phyloP scores from a whole-genome alignment of 2,797 vertebrate genomes.

The Cyclopterus lumpus region DNA sequence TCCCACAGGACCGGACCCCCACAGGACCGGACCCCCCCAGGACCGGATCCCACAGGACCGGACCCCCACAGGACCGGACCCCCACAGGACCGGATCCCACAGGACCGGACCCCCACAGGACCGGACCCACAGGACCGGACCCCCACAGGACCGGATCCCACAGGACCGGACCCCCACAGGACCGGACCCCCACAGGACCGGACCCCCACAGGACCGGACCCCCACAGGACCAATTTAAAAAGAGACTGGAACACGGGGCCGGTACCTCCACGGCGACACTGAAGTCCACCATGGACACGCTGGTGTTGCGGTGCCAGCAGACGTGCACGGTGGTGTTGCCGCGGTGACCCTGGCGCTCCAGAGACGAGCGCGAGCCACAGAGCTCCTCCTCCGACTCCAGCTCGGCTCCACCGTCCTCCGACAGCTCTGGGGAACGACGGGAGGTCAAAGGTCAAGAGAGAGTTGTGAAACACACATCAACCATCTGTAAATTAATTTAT shows the following conservation, averaged over 20 bases:
- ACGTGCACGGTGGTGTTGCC: constrained; percentile 94
- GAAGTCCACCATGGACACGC: constrained; percentile 97
- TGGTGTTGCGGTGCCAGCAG: constrained; percentile 97
- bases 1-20: too few relatives aligned
- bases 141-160: too few relatives aligned
- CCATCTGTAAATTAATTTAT: background rate
- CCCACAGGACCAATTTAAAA: too few relatives aligned
- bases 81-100: too few relatives aligned
- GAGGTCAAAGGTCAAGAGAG: constrained; percentile 1
- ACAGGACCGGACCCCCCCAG: too few relatives aligned
- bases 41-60: too few relatives aligned
- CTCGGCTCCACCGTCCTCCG: constrained; percentile 87
- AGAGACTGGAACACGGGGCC: constrained; percentile 13
- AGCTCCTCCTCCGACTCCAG: constrained; percentile 95
- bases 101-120: too few relatives aligned
- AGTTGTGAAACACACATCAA: background rate
- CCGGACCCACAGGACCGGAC: too few relatives aligned
- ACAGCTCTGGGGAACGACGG: constrained; percentile 83
- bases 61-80: too few relatives aligned
- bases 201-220: too few relatives aligned
- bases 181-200: too few relatives aligned
- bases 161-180: too few relatives aligned
- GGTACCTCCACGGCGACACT: constrained; percentile 95
- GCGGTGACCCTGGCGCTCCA: constrained; percentile 92
- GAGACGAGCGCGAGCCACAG: constrained; percentile 89